These are phyloP conservation scores for Microctonus brassicae DNA, from an alignment of 2,888 invertebrate genomes.

Conservation along the genomic window DNA sequence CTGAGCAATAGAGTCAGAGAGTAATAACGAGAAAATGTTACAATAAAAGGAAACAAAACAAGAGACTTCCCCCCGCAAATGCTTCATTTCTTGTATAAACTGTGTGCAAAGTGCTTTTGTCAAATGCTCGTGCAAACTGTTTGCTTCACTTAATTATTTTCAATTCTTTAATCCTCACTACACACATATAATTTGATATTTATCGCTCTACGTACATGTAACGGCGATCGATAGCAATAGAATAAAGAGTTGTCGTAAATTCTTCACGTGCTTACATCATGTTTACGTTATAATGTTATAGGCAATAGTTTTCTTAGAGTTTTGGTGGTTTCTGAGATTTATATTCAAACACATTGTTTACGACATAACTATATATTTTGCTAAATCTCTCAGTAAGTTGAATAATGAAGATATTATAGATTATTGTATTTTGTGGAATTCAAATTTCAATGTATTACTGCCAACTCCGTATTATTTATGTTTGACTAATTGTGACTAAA, in stretches of 20 bases:
- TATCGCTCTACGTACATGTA: not conserved
- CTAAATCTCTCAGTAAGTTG: no score
- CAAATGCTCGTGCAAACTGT: slow-evolving; percentile 11
- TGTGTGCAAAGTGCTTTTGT: not conserved
- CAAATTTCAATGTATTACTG: no score
- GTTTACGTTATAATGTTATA: no score
- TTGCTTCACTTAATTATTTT: not conserved
- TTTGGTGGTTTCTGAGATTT: no score
- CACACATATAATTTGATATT: not conserved
- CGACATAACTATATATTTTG: no score
- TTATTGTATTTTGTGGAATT: no score
- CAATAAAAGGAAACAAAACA: not conserved
- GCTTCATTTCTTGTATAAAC: slow-evolving; percentile 23
- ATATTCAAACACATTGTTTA: no score
- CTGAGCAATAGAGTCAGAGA: not conserved
- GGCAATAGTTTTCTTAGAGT: no score
- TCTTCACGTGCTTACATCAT: not conserved
- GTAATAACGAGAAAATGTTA: not conserved
- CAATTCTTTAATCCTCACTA: not conserved
- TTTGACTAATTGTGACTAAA: no score
- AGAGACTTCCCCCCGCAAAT: slow-evolving; percentile 37
- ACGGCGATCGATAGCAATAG: not conserved
- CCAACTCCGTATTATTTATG: no score
- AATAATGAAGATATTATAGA: no score
- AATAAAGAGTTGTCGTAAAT: not conserved